Conservation (phyloP, 2,888 invertebrate species). For the Serripes groenlandicus region DNA sequence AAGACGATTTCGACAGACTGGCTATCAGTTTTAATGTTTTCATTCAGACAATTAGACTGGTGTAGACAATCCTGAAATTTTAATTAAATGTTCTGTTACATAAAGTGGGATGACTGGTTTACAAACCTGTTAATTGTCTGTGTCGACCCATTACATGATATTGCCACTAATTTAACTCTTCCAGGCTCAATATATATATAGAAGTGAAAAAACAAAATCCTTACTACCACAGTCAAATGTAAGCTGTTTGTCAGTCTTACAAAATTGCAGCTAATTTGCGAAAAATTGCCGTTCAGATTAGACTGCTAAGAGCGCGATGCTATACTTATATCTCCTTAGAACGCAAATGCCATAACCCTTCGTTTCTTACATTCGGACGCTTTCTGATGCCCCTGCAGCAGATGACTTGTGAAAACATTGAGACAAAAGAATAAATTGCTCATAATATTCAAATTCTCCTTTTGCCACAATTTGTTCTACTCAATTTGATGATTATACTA, state of each 20-base stretch:
- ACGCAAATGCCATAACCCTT: too few relatives aligned
- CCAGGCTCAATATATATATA: too few relatives aligned
- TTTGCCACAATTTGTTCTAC: neutral
- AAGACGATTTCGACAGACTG: neutral
- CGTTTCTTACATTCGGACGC: neutral
- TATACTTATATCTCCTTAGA: too few relatives aligned
- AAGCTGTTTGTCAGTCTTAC: too few relatives aligned
- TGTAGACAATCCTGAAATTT: constrained; percentile 13
- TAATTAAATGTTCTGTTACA: constrained; percentile 21
- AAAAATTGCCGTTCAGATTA: too few relatives aligned
- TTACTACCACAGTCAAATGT: too few relatives aligned
- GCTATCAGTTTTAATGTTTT: neutral
- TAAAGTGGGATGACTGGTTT: neutral
- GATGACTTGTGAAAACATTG: neutral
- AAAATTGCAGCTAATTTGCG: too few relatives aligned
- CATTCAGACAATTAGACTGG: constrained; percentile 13
- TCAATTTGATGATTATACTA: too few relatives aligned
- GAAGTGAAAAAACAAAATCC: too few relatives aligned
- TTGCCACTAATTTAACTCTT: too few relatives aligned
- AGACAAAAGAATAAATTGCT: neutral
- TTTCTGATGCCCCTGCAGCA: neutral
- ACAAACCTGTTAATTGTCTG: neutral
- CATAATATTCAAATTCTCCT: neutral
- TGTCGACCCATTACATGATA: too few relatives aligned
- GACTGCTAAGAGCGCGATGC: too few relatives aligned